A percentile compares a stretch with the other conserved stretches of the same genome.
Conservation (phyloP, 2,797 vertebrate genomes). For the Melanotaenia trifasciata region DNA sequence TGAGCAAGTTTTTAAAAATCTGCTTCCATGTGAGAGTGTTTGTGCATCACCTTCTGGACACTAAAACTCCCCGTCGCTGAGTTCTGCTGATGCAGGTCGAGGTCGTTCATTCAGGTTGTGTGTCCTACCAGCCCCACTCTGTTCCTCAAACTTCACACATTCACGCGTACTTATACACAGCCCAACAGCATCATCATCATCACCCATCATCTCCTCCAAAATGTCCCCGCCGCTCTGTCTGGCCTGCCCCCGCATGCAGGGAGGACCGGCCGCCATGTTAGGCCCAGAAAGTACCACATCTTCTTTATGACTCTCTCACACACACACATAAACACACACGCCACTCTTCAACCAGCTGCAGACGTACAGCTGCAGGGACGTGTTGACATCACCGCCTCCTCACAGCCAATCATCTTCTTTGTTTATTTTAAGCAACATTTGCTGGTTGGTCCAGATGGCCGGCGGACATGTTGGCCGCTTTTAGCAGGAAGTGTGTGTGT, state of each 20-base stretch:
- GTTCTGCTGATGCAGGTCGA: neutral
- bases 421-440: slow-evolving; percentile 60
- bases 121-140: neutral
- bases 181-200: slow-evolving; percentile 8
- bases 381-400: slow-evolving; percentile 62
- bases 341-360: slow-evolving; percentile 42
- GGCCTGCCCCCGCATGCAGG: neutral
- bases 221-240: slow-evolving; percentile 15
- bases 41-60: neutral
- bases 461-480: slow-evolving; percentile 15
- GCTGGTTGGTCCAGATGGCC: slow-evolving; percentile 1
- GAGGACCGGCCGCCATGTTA: slow-evolving; percentile 35
- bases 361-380: slow-evolving; percentile 54
- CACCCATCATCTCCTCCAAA: slow-evolving; percentile 34
- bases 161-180: neutral
- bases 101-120: slow-evolving; percentile 13
- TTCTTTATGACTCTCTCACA: neutral
- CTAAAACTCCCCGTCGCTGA: neutral
- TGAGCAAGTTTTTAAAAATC: too few species aligned
- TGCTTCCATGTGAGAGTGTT: too few species aligned
- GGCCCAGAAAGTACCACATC: neutral
- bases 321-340: slow-evolving; percentile 11
- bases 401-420: slow-evolving; percentile 51
- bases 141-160: slow-evolving; percentile 3
- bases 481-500: neutral